These are phyloP conservation scores for Nicator chloris DNA, from an alignment of 2,113 vertebrate genomes.

Conservation along the genomic window DNA sequence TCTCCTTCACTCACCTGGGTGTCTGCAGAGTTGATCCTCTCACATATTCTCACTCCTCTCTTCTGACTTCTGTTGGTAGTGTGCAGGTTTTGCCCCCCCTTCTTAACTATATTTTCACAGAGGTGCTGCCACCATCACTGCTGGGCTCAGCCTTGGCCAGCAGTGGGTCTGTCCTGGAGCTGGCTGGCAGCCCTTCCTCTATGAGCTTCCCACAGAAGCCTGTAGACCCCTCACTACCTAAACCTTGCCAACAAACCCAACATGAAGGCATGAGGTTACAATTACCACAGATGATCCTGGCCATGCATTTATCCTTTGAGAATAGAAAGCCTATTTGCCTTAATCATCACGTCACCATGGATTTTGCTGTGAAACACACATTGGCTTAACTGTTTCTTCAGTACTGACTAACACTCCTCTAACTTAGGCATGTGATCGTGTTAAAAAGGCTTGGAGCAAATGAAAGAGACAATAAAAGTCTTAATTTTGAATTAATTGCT, in stretches of 20 bases:
- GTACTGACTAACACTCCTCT: neutral
- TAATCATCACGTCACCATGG: neutral
- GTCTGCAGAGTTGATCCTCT: neutral
- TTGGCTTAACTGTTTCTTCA: neutral
- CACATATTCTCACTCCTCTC: neutral
- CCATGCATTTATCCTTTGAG: neutral
- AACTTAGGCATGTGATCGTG: neutral
- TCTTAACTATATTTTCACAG: neutral
- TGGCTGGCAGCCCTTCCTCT: rapidly evolving
- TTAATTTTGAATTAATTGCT: neutral
- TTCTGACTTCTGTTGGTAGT: neutral
- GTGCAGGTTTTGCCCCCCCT: neutral
- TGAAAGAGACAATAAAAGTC: neutral
- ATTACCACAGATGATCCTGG: neutral
- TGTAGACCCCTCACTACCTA: neutral
- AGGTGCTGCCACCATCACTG: rapidly evolving
- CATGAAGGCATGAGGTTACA: neutral
- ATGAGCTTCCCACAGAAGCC: neutral
- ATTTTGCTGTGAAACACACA: neutral
- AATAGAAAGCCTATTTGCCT: neutral
- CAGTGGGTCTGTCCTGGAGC: neutral
- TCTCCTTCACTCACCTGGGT: neutral
- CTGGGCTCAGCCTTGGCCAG: neutral
- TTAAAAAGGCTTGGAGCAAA: neutral
- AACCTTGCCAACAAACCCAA: neutral